phyloP scores from a whole-genome alignment of 2,797 vertebrate species.

The Denticeps clupeoides region DNA sequence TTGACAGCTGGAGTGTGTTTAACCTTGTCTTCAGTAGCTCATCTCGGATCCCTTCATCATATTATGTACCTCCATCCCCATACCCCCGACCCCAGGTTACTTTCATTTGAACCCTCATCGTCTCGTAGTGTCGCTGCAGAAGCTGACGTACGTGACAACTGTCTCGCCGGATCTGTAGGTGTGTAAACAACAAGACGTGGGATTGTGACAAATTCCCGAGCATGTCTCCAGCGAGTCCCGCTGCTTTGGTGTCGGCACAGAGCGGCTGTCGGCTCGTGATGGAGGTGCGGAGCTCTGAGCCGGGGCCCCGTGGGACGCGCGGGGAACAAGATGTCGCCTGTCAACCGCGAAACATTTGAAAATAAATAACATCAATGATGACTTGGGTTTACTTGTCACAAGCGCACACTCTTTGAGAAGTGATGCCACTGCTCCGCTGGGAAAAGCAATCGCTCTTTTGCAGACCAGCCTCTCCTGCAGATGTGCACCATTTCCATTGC shows the following conservation, averaged over 20 bases:
- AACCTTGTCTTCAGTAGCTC: conserved; percentile 23
- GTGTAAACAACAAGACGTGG: conserved; percentile 59
- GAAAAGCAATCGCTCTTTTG: conserved; percentile 46
- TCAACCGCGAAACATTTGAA: conserved; percentile 66
- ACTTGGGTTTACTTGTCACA: conserved; percentile 72
- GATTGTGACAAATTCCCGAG: conserved; percentile 68
- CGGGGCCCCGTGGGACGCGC: conserved; percentile 55
- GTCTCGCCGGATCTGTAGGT: conserved; percentile 55
- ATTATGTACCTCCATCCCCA: no score
- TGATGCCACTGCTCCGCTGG: conserved; percentile 57
- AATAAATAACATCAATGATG: conserved; percentile 75
- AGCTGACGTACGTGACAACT: conserved; percentile 50
- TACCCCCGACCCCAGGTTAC: not conserved
- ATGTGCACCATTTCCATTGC: conserved; percentile 53
- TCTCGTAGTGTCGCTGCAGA: conserved; percentile 27
- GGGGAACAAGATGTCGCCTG: conserved; percentile 71
- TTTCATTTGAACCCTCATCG: not conserved
- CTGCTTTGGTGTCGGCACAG: conserved; percentile 60
- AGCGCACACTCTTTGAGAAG: conserved; percentile 54
- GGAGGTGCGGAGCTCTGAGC: conserved; percentile 47
- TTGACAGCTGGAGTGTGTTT: not conserved
- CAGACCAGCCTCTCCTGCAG: conserved; percentile 43
- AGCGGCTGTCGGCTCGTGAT: conserved; percentile 55
- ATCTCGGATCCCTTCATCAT: conserved; percentile 16
- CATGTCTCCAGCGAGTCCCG: conserved; percentile 58